phyloP scores from a whole-genome alignment of 2,113 vertebrate genomes.

The Bothrops jararaca region DNA sequence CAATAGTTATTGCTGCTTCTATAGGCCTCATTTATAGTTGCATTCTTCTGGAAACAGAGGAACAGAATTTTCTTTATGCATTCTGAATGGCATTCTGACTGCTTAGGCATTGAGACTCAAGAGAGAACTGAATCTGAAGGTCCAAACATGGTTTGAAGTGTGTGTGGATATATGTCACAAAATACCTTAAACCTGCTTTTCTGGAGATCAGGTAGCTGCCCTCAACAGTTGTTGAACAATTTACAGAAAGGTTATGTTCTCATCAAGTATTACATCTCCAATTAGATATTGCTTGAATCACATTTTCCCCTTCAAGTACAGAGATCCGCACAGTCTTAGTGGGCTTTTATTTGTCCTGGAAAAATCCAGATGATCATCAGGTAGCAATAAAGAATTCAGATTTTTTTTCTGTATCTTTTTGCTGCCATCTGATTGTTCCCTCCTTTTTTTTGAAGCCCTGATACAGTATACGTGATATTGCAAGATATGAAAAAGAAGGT shows the following conservation, averaged over 20 bases:
- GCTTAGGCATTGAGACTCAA: not conserved
- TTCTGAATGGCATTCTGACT: not conserved
- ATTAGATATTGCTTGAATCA: not conserved
- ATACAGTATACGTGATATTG: not conserved
- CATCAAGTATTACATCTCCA: not conserved
- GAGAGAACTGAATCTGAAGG: not conserved
- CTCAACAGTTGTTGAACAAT: not conserved
- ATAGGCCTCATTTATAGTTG: not conserved
- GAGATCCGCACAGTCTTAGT: not conserved
- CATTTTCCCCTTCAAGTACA: not conserved
- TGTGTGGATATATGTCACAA: not conserved
- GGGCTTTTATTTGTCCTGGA: not conserved
- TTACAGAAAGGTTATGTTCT: not conserved
- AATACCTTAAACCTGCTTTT: not conserved
- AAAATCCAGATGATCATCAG: not conserved
- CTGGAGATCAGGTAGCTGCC: not conserved
- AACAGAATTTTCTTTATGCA: not conserved
- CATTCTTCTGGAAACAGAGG: not conserved
- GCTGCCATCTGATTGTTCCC: not conserved
- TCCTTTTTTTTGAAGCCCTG: not conserved
- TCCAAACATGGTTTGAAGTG: not conserved
- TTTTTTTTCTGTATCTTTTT: not conserved
- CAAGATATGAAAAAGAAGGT: not conserved
- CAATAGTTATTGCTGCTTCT: not conserved
- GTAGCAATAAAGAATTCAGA: not conserved